Evolutionary conservation across 2,888 invertebrate species (phyloP).

Genomic region (Leptinotarsa tumamoca): DNA sequence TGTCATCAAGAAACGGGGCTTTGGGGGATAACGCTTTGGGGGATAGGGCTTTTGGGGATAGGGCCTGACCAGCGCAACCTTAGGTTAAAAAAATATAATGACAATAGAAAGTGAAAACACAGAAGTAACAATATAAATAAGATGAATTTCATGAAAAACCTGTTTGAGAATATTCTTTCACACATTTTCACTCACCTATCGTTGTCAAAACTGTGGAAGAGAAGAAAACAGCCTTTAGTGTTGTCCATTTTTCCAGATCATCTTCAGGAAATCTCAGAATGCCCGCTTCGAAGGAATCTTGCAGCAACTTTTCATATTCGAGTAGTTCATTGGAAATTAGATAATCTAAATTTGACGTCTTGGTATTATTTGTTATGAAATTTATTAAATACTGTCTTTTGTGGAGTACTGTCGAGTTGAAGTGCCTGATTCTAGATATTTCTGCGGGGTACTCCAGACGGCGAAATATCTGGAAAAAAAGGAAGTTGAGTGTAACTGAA

Average conservation of each 20-base stretch:
- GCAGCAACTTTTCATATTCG: conserved; percentile 73
- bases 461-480: conserved; percentile 76
- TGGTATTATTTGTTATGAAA: conserved; percentile 69
- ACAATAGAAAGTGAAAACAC: no score
- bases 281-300: conserved; percentile 80
- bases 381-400: conserved; percentile 73
- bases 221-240: conserved; percentile 87
- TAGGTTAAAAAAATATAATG: no score
- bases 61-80: no score
- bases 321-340: conserved; percentile 70
- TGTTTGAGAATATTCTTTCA: no score
- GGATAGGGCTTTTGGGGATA: no score
- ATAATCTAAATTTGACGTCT: conserved; percentile 68
- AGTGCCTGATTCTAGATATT: conserved; percentile 71
- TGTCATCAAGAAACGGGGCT: no score
- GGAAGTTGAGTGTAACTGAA: background rate
- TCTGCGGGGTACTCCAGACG: conserved; percentile 84
- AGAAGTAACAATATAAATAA: no score
- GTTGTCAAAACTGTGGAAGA: conserved; percentile 92
- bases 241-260: conserved; percentile 78
- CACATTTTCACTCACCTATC: conserved; percentile 74
- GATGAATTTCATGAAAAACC: no score
- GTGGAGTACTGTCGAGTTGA: conserved; percentile 64
- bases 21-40: no score
- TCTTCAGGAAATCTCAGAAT: conserved; percentile 57